phyloP scores from a whole-genome alignment of 1,140 invertebrate species.

The Aporrectodea caliginosa region DNA sequence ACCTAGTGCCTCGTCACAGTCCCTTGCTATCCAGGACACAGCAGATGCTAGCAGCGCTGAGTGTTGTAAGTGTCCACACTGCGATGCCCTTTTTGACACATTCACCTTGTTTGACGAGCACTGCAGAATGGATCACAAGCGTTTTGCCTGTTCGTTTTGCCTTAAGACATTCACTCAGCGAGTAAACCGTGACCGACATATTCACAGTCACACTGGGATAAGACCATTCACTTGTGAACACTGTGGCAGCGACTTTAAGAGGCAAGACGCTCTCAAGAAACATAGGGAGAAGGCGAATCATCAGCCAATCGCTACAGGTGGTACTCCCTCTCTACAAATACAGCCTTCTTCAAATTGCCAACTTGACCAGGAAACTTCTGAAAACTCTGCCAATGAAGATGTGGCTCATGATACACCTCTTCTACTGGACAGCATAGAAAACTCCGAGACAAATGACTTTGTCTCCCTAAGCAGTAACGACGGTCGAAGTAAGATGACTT shows the following conservation, averaged over 20 bases:
- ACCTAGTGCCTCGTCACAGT: neutral
- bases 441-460: neutral
- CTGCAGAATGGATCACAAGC: conserved; percentile 3
- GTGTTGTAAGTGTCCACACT: neutral
- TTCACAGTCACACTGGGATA: neutral
- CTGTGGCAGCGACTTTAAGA: neutral
- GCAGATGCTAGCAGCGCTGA: neutral
- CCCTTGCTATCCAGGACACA: neutral
- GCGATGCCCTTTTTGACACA: neutral
- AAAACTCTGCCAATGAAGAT: neutral
- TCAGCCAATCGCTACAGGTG: too few relatives aligned
- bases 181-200: conserved; percentile 4
- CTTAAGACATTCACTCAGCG: conserved; percentile 9
- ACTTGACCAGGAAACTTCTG: neutral
- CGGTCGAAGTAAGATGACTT: too few relatives aligned
- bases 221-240: neutral
- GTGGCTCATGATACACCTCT: neutral
- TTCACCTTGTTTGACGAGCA: conserved; percentile 10
- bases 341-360: neutral
- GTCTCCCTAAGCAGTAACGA: too few relatives aligned
- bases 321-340: neutral
- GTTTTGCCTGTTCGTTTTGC: conserved; percentile 12
- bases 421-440: neutral
- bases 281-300: neutral
- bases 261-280: neutral